phyloP scores from a whole-genome alignment of 2,113 vertebrate species.

The Desmodus rotundus region DNA sequence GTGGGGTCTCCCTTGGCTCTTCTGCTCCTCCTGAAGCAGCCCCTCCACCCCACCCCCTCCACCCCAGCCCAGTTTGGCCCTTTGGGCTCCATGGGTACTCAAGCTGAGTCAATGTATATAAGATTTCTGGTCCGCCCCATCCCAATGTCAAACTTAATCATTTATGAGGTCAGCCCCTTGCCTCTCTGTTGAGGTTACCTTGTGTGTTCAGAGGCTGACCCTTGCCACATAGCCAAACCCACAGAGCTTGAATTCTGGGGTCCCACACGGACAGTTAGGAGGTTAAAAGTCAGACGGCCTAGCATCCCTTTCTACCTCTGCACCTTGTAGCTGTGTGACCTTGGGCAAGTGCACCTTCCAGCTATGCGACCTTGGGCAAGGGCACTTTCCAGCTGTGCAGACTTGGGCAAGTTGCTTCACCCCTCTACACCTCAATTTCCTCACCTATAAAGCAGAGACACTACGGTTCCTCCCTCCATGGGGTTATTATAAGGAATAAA shows the following conservation, averaged over 20 bases:
- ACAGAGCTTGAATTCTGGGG: background rate
- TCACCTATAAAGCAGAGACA: background rate
- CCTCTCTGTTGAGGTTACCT: background rate
- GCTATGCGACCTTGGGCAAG: background rate
- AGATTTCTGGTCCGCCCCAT: background rate
- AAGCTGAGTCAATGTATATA: background rate
- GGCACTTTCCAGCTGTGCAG: background rate
- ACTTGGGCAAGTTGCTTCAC: background rate
- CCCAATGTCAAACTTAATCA: background rate
- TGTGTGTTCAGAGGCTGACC: background rate
- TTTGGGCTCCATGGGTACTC: background rate
- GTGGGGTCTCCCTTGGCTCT: background rate
- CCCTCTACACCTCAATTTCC: background rate
- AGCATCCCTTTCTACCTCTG: background rate
- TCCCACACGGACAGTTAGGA: too few relatives aligned
- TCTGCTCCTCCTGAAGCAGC: background rate
- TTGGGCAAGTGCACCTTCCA: background rate
- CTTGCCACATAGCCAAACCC: background rate
- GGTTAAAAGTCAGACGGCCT: background rate
- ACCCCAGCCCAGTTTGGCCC: background rate
- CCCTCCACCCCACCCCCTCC: rapidly evolving
- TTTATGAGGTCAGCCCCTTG: background rate
- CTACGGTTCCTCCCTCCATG: rapidly evolving
- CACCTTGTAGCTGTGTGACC: background rate
- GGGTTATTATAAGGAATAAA: background rate